Evolutionary conservation across 2,113 vertebrate genomes (phyloP).

Genomic region (Ploceus nigricollis): DNA sequence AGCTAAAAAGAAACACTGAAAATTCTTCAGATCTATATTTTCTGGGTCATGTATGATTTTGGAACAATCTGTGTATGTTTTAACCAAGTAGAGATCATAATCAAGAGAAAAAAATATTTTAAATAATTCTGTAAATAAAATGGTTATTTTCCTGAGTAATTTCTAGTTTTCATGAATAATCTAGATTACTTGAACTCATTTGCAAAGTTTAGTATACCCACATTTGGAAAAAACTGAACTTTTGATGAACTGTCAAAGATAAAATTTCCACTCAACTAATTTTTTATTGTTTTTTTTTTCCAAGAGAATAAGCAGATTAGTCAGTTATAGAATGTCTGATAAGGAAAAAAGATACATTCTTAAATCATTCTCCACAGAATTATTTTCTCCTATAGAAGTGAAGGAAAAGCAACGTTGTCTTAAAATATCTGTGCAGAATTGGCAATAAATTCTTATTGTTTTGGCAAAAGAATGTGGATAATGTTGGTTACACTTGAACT

Average conservation of each 20-base stretch:
- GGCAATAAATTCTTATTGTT: neutral
- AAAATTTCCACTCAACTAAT: neutral
- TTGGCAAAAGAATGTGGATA: slow-evolving; percentile 4
- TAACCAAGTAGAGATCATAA: neutral
- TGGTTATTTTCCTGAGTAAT: neutral
- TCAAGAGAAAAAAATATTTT: neutral
- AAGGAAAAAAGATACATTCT: neutral
- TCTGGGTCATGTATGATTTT: neutral
- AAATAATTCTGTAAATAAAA: neutral
- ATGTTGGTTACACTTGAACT: neutral
- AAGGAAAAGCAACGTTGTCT: neutral
- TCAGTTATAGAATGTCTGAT: neutral
- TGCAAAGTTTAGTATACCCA: neutral
- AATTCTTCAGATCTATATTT: neutral
- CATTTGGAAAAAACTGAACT: neutral
- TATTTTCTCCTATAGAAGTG: neutral
- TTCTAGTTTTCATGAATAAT: neutral
- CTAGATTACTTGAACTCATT: neutral
- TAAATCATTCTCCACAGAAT: neutral
- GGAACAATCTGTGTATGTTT: neutral
- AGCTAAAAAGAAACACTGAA: neutral
- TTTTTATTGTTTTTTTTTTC: neutral
- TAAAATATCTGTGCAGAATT: neutral
- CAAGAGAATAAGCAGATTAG: neutral
- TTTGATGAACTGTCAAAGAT: neutral